A percentile compares a stretch with the other conserved stretches of the same genome.
Evolutionary conservation across 2,113 vertebrate genomes (phyloP).

Genomic region (Sylvilagus bachmani): DNA sequence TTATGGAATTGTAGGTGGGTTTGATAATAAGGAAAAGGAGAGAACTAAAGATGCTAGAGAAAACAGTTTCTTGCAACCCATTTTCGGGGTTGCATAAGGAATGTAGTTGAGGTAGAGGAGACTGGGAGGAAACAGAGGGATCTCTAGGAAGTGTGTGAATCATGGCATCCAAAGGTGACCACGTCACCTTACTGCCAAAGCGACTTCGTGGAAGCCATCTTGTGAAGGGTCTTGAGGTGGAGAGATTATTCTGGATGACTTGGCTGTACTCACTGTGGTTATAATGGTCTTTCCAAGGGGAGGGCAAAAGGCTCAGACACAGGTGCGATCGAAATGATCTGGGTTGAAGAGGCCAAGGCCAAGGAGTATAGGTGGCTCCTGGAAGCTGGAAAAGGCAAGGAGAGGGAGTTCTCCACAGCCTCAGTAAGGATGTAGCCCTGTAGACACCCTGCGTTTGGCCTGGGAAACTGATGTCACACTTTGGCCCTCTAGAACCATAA

Average conservation of each 20-base stretch:
- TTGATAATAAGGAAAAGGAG: not conserved
- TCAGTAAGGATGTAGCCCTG: not conserved
- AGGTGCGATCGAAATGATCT: not conserved
- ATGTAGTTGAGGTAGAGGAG: not conserved
- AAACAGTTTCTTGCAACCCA: not conserved
- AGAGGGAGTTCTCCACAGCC: not conserved
- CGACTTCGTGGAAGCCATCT: not conserved
- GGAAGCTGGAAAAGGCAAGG: not conserved
- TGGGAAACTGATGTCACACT: not conserved
- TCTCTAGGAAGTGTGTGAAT: not conserved
- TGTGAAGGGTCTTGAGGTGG: not conserved
- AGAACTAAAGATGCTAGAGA: not conserved
- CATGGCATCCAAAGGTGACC: not conserved
- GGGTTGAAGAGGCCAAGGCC: not conserved
- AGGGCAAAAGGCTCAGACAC: not conserved
- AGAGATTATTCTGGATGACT: not conserved
- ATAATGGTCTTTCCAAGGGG: not conserved
- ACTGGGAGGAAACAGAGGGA: not conserved
- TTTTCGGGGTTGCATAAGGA: slow-evolving; percentile 13
- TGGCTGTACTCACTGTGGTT: not conserved
- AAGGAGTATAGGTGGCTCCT: not conserved
- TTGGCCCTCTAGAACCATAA: not conserved
- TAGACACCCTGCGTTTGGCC: not conserved
- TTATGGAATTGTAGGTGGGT: not conserved
- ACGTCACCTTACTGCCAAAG: not conserved